Evolutionary conservation across 1,140 invertebrate species (phyloP), one percentile per base, ranked within the genome.

Genomic region (Chironomus tepperi): DNA sequence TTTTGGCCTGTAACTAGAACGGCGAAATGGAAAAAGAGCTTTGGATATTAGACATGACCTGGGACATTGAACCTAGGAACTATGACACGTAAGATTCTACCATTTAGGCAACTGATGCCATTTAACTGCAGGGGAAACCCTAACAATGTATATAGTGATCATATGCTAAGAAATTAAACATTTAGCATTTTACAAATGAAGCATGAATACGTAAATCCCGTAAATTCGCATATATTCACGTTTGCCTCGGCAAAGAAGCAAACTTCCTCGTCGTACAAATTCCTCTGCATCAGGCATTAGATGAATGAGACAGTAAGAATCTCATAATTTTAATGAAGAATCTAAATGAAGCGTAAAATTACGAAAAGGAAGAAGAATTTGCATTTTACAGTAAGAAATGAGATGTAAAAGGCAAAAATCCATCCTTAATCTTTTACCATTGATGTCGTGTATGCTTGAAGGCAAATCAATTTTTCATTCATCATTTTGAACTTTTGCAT

Each of bases 291-390:
- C 2, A 18, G 3, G 65, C 65, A 70, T 3, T 70, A 9, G 5
- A 15, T 5, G 12, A 57, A 57, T 57, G 47, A 57, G n/a, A 57
- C n/a, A n/a, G 47, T 57, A n/a, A 57, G 47, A 57, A 15, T 15
- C 47, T n/a, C 10, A 12, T 47, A 47, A 34, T 34, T 57, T 70
- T 70, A 70, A 70, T 70, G 65, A 19, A 70, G 18, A 21, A 10
- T 19, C 16, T n/a, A 70, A 70, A 70, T 70, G 65, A 70, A 70
- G 65, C 65, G 8, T 70, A 6, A 70, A 70, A 70, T 70, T 70
- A 21, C 65, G 18, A n/a, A n/a, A n/a, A n/a, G 5, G 18, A 70
- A 18, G 10, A 70, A 18, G 10, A 70, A 70, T 19, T 19, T 2
- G 18, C 19, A 18, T 70, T 70, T 70, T 7, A 67, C 8, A 5